Percentiles rank a stretch among this genome's conserved stretches.
Conservation (phyloP, 2,888 invertebrate genomes). For the Willowsia nigromaculata region DNA sequence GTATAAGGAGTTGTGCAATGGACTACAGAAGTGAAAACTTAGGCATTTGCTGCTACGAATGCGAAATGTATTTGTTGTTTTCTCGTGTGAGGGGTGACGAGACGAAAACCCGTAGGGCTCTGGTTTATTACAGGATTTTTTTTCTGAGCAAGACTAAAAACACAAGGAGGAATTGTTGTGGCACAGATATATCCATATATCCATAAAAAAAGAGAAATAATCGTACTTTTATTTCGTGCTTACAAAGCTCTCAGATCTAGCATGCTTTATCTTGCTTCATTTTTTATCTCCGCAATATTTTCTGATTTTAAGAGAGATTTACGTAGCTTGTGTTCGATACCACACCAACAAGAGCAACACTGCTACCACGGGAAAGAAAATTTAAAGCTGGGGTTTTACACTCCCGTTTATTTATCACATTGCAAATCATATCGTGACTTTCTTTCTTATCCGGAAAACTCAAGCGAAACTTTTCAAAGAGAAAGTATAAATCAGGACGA, state of each 20-base stretch:
- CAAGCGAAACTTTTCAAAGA: neutral
- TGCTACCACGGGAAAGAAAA: neutral
- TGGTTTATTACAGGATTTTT: too few relatives aligned
- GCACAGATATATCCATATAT: too few relatives aligned
- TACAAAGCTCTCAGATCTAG: neutral
- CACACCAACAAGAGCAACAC: too few relatives aligned
- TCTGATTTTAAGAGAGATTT: neutral
- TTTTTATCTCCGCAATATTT: neutral
- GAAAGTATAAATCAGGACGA: neutral
- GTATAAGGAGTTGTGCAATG: too few relatives aligned
- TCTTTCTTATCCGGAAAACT: neutral
- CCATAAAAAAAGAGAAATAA: neutral
- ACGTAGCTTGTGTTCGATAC: neutral
- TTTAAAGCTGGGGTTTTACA: neutral
- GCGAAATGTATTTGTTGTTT: too few relatives aligned
- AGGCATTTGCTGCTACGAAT: too few relatives aligned
- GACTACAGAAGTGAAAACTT: too few relatives aligned
- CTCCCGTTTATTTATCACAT: neutral
- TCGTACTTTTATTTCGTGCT: neutral
- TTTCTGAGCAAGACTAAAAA: too few relatives aligned
- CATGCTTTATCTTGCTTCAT: neutral
- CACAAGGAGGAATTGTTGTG: too few relatives aligned
- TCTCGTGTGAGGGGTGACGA: too few relatives aligned
- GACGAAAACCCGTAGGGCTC: too few relatives aligned
- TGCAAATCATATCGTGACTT: neutral